Conservation (phyloP, 2,888 invertebrate species). For the Drosophila stalkeri region DNA sequence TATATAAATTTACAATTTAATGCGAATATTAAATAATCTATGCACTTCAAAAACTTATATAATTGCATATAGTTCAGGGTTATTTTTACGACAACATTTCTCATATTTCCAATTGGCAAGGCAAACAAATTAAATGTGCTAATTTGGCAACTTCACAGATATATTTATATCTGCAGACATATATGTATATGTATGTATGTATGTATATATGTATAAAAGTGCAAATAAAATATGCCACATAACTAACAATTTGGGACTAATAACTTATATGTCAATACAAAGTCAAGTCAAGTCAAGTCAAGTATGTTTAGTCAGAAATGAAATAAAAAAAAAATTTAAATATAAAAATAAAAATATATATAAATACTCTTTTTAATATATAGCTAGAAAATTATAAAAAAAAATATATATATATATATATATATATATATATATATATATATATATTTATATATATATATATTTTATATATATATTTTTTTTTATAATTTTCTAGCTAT, state of each 20-base stretch:
- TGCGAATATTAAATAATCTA: not conserved
- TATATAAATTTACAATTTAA: not conserved
- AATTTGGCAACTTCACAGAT: slow-evolving; percentile 3
- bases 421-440: not conserved
- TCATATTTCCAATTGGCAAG: slow-evolving; percentile 18
- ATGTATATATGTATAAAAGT: not conserved
- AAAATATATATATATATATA: not conserved
- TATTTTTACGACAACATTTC: slow-evolving; percentile 9
- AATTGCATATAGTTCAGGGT: slow-evolving; percentile 27
- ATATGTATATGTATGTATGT: not conserved
- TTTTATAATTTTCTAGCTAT: no score
- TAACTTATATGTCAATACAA: slow-evolving; percentile 9
- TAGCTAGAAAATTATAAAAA: no score
- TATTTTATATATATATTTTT: not conserved
- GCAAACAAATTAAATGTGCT: slow-evolving; percentile 19
- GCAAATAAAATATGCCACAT: not conserved
- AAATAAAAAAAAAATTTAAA: no score
- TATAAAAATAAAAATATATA: not conserved
- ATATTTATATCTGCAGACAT: not conserved
- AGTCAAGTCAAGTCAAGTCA: slow-evolving; percentile 3
- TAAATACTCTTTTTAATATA: no score
- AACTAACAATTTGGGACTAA: slow-evolving; percentile 1
- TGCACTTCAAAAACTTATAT: slow-evolving; percentile 14
- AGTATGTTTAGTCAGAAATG: not conserved
- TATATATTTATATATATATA: no score